Base-by-base conservation (phyloP, 2,888 invertebrate genomes). In the Sarcophaga variegata region DNA sequence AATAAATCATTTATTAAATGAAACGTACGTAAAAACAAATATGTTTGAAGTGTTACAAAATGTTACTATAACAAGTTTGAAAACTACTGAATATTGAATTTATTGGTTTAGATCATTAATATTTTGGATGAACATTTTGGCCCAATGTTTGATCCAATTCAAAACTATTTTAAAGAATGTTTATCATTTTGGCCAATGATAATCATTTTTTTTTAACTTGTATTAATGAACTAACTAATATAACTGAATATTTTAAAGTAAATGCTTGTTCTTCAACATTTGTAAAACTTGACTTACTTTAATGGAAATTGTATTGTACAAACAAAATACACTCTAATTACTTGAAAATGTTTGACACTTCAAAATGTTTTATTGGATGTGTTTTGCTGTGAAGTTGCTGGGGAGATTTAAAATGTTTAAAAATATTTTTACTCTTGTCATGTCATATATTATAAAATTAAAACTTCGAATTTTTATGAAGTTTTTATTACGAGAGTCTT, bases 331-430 rank as follows among this genome's bases (percentile, higher is more conserved):
- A 47, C 27, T 27, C 70, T 74, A 22, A 59, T 37, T 49, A 81
- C 87, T 88, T 83, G 88, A 88, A 88, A 85, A 81, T 79, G 78
- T 87, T 88, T 87, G 85, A 80, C 85, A 83, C 88, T 87, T 88
- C 85, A 66, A 87, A 88, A 85, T 87, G 87, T 76, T 75, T 60
- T 79, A 81, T 87, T 87, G 81, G 27, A 72, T 54, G 37, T 54
- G 5, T 63, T 54, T 74, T 76, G 22, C 5, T 54, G 66, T 22
- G 10, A 60, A 17, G 66, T 60, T 47, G 47, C 49, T 83, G 71
- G 74, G 60, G 27, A 8, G 2, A 62, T 27, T 70, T 70, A 27
- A 47, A 45, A 47, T 47, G 54, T 17, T 14, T 54, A 14, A 14
- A 54, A 4, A 54, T 67, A 10, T 22, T 12, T 67, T n/a, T 17